Base-by-base conservation (phyloP, 2,113 vertebrate species). In the Lasiurus cinereus region DNA sequence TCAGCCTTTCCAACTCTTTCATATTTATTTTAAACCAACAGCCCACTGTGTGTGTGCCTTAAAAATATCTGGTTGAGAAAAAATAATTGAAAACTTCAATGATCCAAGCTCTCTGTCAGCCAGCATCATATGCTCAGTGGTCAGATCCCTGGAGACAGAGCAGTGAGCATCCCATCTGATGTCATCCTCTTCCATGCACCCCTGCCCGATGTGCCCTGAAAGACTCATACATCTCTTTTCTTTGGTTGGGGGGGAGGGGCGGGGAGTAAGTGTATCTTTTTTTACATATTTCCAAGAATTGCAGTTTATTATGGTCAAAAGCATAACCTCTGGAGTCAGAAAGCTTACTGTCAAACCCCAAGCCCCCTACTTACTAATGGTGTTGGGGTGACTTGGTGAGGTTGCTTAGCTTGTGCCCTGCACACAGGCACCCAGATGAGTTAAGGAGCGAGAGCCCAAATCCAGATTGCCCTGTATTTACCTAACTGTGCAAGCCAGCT, bases 341-440 rank as follows among this genome's bases (percentile, higher is more conserved):
- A 16, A 33, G 43, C 69, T 64, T 29, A 13, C 1, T 15, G 43
- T n/a, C 69, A 59, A 86, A 46, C 8, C 14, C 56, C 24, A 33
- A 39, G 1, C n/a, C 12, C n/a, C 24, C 0, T 2, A 6, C 48
- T 69, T 13, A 4, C 5, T 9, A 15, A 31, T 4, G 22, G 12
- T 18, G 48, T 39, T 3, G 31, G 36, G 43, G 29, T 29, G 12
- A 3, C 10, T 9, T 4, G 0, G 29, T 4, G 3, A 22, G 2
- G n/a, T n/a, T 91, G 50, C 21, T 9, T 1, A 14, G 39, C 6
- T 27, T 66, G 43, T 8, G 2, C 48, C 21, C 52, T 48, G 59
- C 6, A 21, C n/a, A 39, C 5, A 1, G 6, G 9, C 18, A 36
- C 8, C 54, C 46, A 43, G 19, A 19, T 24, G 31, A 62, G n/a